Evolutionary conservation across 2,888 invertebrate species (phyloP).

Genomic region (Eupithecia inturbata): DNA sequence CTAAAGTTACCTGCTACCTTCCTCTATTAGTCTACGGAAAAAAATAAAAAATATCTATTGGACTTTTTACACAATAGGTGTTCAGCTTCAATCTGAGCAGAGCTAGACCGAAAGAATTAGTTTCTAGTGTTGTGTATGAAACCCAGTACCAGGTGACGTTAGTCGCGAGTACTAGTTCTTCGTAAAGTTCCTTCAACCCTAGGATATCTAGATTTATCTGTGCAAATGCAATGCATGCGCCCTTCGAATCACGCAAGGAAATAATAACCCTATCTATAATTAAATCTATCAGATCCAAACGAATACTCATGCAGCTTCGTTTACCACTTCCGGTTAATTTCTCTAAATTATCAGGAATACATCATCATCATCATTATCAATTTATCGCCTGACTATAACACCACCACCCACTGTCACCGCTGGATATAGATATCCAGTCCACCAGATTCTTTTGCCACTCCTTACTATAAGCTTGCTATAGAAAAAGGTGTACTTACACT

Average conservation of each 20-base stretch:
- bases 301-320: conserved; percentile 5
- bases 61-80: too few relatives aligned
- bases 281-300: conserved; percentile 13
- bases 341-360: background rate
- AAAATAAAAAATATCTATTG: too few relatives aligned
- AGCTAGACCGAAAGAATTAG: too few relatives aligned
- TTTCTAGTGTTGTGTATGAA: too few relatives aligned
- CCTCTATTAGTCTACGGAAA: too few relatives aligned
- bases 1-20: too few relatives aligned
- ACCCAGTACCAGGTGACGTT: too few relatives aligned
- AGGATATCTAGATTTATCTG: conserved; percentile 4
- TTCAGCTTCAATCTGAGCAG: too few relatives aligned
- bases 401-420: background rate
- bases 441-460: background rate
- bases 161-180: background rate
- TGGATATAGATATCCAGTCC: background rate
- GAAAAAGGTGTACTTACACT: too few relatives aligned
- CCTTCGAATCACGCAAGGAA: conserved; percentile 11
- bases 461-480: too few relatives aligned
- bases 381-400: background rate
- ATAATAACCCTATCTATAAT: conserved; percentile 14
- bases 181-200: background rate
- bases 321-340: conserved; percentile 3
- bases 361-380: background rate
- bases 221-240: conserved; percentile 12